A percentile compares a stretch with the other conserved stretches of the same genome.
These are phyloP conservation scores for Ferrisia virgata DNA, from an alignment of 2,888 invertebrate genomes.

Conservation along the genomic window DNA sequence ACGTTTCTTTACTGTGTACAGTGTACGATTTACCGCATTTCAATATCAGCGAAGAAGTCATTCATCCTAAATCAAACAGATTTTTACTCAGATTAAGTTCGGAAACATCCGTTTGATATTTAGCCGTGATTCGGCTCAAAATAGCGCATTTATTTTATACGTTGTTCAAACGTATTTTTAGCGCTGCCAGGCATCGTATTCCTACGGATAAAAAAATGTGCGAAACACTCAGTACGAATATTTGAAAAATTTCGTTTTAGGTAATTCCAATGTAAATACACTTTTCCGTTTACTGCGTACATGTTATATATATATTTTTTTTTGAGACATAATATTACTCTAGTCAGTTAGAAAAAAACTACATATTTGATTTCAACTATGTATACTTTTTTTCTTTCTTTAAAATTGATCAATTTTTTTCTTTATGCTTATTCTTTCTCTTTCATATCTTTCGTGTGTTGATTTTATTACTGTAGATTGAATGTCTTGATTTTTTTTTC, in stretches of 20 bases:
- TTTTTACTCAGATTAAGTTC: conserved; percentile 92
- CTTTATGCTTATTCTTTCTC: neutral
- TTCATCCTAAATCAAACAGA: conserved; percentile 92
- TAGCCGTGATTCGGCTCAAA: neutral
- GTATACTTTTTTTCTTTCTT: neutral
- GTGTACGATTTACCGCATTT: conserved; percentile 87
- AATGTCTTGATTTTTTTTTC: neutral
- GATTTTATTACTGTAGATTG: neutral
- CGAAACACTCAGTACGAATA: neutral
- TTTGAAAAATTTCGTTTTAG: neutral
- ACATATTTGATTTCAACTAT: neutral
- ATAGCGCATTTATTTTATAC: neutral
- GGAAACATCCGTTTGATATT: conserved; percentile 89
- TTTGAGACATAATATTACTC: neutral
- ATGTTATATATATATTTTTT: neutral
- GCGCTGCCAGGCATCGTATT: neutral
- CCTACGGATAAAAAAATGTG: conserved; percentile 17
- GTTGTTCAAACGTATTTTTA: neutral
- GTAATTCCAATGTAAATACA: neutral
- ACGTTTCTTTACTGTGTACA: conserved; percentile 85
- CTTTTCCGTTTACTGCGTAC: neutral
- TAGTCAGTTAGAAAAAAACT: conserved; percentile 28
- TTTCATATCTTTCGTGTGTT: neutral
- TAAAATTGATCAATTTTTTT: neutral
- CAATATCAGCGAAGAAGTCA: conserved; percentile 90